phyloP scores from a whole-genome alignment of 2,797 vertebrate species.

The Bovichtus variegatus region DNA sequence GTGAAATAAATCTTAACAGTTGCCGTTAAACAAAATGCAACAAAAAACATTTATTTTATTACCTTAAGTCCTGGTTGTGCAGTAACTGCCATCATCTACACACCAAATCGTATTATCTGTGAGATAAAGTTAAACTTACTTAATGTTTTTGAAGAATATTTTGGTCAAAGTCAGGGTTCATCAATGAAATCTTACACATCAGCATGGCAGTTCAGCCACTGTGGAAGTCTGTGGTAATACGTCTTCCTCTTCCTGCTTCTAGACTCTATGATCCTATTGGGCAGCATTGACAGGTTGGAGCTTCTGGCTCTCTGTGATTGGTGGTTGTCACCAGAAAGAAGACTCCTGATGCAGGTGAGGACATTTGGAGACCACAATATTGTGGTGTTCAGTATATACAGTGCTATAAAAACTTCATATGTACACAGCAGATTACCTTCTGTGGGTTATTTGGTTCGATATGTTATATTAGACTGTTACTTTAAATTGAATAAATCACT shows the following conservation, averaged over 20 bases:
- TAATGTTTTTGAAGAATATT: neutral
- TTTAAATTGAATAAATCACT: too few species aligned
- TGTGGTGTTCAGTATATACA: neutral
- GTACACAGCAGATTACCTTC: neutral
- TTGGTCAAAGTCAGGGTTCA: neutral
- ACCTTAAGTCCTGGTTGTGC: neutral
- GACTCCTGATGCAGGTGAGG: slow-evolving; percentile 85
- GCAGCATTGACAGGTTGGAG: slow-evolving; percentile 92
- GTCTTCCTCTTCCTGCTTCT: slow-evolving; percentile 16
- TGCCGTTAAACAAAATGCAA: neutral
- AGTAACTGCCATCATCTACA: neutral
- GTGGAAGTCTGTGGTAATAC: neutral
- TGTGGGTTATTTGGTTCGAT: neutral
- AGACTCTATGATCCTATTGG: slow-evolving; percentile 96
- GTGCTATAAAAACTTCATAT: neutral
- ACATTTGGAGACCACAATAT: neutral
- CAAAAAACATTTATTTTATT: neutral
- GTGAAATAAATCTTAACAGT: neutral
- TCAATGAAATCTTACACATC: neutral
- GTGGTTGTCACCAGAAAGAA: slow-evolving; percentile 90
- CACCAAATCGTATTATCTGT: too few species aligned
- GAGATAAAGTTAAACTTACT: neutral
- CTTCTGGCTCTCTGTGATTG: slow-evolving; percentile 91
- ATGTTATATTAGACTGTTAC: neutral
- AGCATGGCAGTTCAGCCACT: neutral